Percentiles rank a stretch among this genome's conserved stretches.
phyloP scores from a whole-genome alignment of 2,113 vertebrate species.

The Anthoscopus minutus region DNA sequence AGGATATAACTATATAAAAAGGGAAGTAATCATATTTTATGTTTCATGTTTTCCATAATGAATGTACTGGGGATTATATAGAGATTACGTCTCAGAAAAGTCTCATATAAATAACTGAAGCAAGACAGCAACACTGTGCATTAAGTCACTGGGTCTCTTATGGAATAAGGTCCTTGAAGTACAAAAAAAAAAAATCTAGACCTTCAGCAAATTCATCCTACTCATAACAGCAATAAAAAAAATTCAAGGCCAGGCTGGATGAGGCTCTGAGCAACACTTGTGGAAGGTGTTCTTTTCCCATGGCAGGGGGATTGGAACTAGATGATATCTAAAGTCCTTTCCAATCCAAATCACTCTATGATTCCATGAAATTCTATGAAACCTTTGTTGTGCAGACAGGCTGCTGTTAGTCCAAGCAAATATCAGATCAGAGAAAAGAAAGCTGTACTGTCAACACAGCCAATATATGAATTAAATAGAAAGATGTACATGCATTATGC shows the following conservation, averaged over 20 bases:
- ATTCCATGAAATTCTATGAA: no score
- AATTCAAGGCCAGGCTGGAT: background rate
- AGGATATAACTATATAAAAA: background rate
- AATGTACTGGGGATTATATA: background rate
- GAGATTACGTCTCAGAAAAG: background rate
- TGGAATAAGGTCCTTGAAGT: background rate
- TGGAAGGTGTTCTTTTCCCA: background rate
- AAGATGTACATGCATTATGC: background rate
- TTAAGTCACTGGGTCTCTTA: background rate
- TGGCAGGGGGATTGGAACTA: background rate
- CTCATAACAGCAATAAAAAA: background rate
- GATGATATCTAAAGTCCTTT: background rate
- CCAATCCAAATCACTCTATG: background rate
- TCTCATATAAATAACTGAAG: background rate
- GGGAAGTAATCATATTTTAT: background rate
- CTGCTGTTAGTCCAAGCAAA: background rate
- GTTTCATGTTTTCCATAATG: background rate
- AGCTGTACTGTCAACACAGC: background rate
- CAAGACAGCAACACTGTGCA: background rate
- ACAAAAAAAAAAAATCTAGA: background rate
- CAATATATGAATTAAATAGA: background rate
- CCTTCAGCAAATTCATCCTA: background rate
- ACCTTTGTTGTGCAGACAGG: background rate
- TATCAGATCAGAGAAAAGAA: background rate
- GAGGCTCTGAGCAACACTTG: background rate